phyloP scores from a whole-genome alignment of 1,140 invertebrate genomes.

The Drosophila yakuba region DNA sequence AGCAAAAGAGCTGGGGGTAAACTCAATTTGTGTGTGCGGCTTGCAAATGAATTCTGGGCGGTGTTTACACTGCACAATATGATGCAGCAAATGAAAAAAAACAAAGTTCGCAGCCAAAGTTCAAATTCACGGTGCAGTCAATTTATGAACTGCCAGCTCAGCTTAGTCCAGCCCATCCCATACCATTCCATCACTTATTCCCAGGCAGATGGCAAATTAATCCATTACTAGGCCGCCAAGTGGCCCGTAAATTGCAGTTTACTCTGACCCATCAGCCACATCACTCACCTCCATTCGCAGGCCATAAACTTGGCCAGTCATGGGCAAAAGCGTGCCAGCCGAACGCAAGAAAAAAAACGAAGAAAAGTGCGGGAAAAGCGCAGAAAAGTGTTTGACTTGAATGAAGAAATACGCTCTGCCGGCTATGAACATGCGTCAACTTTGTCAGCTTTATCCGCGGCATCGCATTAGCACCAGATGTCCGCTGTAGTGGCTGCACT shows the following conservation, averaged over 20 bases:
- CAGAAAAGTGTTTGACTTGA: constrained; percentile 33
- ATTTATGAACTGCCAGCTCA: no score
- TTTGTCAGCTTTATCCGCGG: constrained; percentile 60
- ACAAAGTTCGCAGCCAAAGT: constrained; percentile 32
- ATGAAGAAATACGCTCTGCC: constrained; percentile 50
- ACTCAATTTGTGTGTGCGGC: constrained; percentile 43
- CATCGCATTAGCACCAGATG: constrained; percentile 70
- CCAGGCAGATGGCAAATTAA: constrained; percentile 48
- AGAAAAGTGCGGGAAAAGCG: constrained; percentile 23
- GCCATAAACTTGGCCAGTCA: constrained; percentile 62
- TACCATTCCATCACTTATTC: not conserved
- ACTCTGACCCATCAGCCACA: constrained; percentile 34
- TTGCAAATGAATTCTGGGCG: constrained; percentile 36
- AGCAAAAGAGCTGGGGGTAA: constrained; percentile 28
- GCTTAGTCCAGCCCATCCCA: not conserved
- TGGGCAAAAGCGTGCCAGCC: constrained; percentile 48
- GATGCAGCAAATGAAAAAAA: constrained; percentile 13
- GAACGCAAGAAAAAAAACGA: constrained; percentile 5
- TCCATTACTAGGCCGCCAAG: constrained; percentile 63
- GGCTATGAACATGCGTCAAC: constrained; percentile 47
- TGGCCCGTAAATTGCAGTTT: constrained; percentile 64
- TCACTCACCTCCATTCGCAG: constrained; percentile 44
- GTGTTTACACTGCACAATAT: constrained; percentile 25
- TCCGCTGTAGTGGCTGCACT: constrained; percentile 19
- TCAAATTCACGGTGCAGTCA: constrained; percentile 18